phyloP scores from a whole-genome alignment of 1,140 invertebrate genomes.

The Cardiocondyla obscurior region DNA sequence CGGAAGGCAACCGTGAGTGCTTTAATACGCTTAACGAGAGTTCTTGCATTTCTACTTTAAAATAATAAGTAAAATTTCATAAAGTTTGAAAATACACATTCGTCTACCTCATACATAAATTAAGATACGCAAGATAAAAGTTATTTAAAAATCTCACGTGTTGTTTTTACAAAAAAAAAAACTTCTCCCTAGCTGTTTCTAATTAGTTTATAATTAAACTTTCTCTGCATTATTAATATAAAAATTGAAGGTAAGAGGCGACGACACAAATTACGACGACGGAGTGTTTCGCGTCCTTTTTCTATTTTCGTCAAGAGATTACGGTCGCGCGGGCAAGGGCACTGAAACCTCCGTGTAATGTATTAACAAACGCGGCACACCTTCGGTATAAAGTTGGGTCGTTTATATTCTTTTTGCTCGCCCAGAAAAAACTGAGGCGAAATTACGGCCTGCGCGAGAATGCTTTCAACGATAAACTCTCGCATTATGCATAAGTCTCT shows the following conservation, averaged over 20 bases:
- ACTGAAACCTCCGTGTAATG: slow-evolving; percentile 36
- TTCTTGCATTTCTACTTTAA: neutral
- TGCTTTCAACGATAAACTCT: slow-evolving; percentile 54
- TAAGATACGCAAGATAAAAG: neutral
- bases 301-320: slow-evolving; percentile 26
- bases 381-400: slow-evolving; percentile 22
- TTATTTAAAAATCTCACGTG: neutral
- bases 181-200: neutral
- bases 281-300: neutral
- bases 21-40: slow-evolving; percentile 12
- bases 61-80: neutral
- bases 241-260: slow-evolving; percentile 3
- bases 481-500: slow-evolving; percentile 49
- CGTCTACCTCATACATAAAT: neutral
- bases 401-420: slow-evolving; percentile 35
- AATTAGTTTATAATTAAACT: slow-evolving; percentile 6
- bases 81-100: neutral
- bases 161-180: neutral
- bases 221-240: neutral
- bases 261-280: slow-evolving; percentile 21
- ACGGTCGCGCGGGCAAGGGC: neutral
- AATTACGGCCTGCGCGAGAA: slow-evolving; percentile 27
- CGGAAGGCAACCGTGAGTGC: neutral
- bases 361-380: slow-evolving; percentile 27
- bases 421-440: slow-evolving; percentile 34